These are phyloP conservation scores for Ashinkailepas kermadecensis DNA, from an alignment of 2,888 invertebrate genomes.

Conservation along the genomic window DNA sequence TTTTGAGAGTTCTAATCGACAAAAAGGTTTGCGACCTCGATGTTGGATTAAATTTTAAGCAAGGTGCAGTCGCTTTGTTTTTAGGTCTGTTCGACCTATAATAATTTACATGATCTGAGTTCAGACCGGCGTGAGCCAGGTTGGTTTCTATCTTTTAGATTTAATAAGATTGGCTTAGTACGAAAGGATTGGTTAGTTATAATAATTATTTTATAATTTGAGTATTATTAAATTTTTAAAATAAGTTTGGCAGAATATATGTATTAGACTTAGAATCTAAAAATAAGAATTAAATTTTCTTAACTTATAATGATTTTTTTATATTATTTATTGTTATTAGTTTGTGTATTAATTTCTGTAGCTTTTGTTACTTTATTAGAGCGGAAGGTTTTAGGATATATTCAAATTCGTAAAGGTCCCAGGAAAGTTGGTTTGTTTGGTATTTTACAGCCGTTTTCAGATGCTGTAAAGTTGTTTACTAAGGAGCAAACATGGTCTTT, in stretches of 20 bases:
- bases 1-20: constrained; percentile 64
- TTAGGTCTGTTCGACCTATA: constrained; percentile 60
- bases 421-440: constrained; percentile 60
- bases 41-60: constrained; percentile 72
- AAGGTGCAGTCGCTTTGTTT: constrained; percentile 56
- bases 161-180: constrained; percentile 35
- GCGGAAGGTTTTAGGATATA: constrained; percentile 61
- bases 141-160: constrained; percentile 66
- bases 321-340: constrained; percentile 43
- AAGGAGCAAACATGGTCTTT: constrained; percentile 55
- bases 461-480: constrained; percentile 62
- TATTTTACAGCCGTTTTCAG: constrained; percentile 60
- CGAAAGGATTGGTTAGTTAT: constrained; percentile 38
- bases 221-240: constrained; percentile 61
- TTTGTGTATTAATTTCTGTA: constrained; percentile 56
- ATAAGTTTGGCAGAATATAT: constrained; percentile 60
- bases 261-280: constrained; percentile 63
- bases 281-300: constrained; percentile 46
- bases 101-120: constrained; percentile 82
- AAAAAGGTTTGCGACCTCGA: constrained; percentile 76
- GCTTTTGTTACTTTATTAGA: constrained; percentile 66
- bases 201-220: constrained; percentile 56
- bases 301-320: constrained; percentile 43
- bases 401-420: constrained; percentile 65
- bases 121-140: constrained; percentile 78